Evolutionary conservation across 2,797 vertebrate genomes (phyloP).

Genomic region (Odontamblyopus rebecca): DNA sequence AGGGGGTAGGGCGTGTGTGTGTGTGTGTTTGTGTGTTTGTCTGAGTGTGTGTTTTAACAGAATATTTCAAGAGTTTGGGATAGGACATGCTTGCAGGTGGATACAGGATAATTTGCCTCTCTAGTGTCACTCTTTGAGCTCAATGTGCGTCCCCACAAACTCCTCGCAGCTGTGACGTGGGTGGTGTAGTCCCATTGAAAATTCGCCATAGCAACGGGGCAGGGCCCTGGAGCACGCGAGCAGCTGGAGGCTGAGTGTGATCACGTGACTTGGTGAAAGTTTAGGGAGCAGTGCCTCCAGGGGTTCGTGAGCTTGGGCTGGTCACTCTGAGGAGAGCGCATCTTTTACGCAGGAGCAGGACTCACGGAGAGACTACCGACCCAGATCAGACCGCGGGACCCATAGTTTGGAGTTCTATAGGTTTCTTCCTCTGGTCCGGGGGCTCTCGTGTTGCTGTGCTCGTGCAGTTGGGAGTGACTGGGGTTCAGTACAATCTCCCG

Average conservation of each 20-base stretch:
- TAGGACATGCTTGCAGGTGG: conserved; percentile 51
- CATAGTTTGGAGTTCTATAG: background rate
- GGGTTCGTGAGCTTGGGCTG: background rate
- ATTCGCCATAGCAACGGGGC: conserved; percentile 94
- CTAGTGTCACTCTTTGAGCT: conserved; percentile 69
- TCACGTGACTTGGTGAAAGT: background rate
- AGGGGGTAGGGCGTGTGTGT: background rate
- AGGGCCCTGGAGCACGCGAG: conserved; percentile 87
- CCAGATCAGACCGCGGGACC: conserved; percentile 1
- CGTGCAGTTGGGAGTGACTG: conserved; percentile 70
- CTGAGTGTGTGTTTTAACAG: background rate
- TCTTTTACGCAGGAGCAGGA: conserved; percentile 56
- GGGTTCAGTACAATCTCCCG: conserved; percentile 75
- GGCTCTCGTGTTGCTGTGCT: conserved; percentile 51
- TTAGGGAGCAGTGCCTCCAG: conserved; percentile 3
- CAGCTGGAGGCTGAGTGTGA: conserved; percentile 65
- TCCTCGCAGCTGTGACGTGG: conserved; percentile 87
- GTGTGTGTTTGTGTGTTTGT: background rate
- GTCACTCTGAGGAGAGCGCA: conserved; percentile 7
- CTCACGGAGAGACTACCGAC: conserved; percentile 17
- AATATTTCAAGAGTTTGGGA: background rate
- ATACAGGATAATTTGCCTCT: conserved; percentile 37
- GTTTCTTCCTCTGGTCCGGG: background rate
- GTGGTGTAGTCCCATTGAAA: conserved; percentile 89
- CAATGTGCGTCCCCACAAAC: conserved; percentile 73